Evolutionary conservation across 2,797 vertebrate species (phyloP).

Genomic region (Bovichtus variegatus): DNA sequence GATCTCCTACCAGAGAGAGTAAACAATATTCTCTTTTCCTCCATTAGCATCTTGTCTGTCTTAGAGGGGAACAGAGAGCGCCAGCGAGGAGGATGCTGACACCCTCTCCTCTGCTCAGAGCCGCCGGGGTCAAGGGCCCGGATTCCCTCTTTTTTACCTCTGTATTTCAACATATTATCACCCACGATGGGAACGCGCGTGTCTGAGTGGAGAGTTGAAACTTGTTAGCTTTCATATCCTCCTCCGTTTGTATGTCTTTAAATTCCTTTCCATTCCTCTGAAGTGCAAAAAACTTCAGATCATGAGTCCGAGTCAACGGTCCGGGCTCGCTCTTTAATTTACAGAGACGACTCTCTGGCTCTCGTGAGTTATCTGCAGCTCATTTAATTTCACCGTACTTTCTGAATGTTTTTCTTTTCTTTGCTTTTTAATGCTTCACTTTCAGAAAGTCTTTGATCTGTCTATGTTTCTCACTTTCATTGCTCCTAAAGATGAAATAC

Average conservation of each 20-base stretch:
- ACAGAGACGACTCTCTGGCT: slow-evolving; percentile 50
- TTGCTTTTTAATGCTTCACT: slow-evolving; percentile 57
- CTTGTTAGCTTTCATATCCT: slow-evolving; percentile 32
- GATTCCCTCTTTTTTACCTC: not conserved
- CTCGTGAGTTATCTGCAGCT: slow-evolving; percentile 67
- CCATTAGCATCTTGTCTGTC: slow-evolving; percentile 70
- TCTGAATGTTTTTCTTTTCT: slow-evolving; percentile 60
- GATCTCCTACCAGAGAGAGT: slow-evolving; percentile 66
- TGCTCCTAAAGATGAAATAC: slow-evolving; percentile 68
- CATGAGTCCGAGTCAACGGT: no score
- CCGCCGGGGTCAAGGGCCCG: slow-evolving; percentile 4
- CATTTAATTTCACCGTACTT: slow-evolving; percentile 74
- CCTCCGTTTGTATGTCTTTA: slow-evolving; percentile 24
- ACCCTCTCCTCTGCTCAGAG: not conserved
- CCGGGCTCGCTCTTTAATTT: slow-evolving; percentile 45
- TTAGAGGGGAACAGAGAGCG: slow-evolving; percentile 48
- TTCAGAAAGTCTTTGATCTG: slow-evolving; percentile 76
- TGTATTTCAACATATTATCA: slow-evolving; percentile 15
- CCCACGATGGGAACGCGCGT: not conserved
- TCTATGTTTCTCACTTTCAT: slow-evolving; percentile 72
- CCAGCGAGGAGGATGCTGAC: slow-evolving; percentile 32
- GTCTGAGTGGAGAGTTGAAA: not conserved
- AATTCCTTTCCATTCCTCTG: slow-evolving; percentile 57
- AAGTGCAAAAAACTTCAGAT: slow-evolving; percentile 67
- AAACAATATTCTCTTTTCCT: slow-evolving; percentile 75